Evolutionary conservation across 2,113 vertebrate genomes (phyloP).

Genomic region (Pseudorasbora parva): DNA sequence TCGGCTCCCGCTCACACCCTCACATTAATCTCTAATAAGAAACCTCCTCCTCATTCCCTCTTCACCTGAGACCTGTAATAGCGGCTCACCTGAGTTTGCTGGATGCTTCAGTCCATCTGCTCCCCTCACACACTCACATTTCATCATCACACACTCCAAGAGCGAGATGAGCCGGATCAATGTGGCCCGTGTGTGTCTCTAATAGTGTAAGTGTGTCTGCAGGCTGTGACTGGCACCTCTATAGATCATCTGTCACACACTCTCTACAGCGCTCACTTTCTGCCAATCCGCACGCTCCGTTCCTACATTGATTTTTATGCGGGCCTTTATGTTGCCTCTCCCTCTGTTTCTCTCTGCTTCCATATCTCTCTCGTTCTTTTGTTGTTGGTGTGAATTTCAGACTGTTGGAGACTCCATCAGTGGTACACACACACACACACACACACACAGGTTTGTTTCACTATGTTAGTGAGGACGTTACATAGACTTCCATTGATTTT

Average conservation of each 20-base stretch:
- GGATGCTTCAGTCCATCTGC: slow-evolving; percentile 29
- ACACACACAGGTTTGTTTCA: too few species aligned
- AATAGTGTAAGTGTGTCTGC: slow-evolving; percentile 60
- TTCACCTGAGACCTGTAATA: not conserved
- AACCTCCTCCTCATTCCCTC: not conserved
- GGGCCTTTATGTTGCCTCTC: slow-evolving; percentile 29
- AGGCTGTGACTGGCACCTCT: slow-evolving; percentile 70
- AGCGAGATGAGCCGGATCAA: slow-evolving; percentile 60
- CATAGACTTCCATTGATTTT: too few species aligned
- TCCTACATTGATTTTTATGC: slow-evolving; percentile 61
- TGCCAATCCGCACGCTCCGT: slow-evolving; percentile 53
- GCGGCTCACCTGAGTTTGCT: not conserved
- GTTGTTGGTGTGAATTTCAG: not conserved
- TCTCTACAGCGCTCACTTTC: slow-evolving; percentile 64
- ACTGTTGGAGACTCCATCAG: slow-evolving; percentile 2
- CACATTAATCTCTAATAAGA: too few species aligned
- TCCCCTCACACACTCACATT: slow-evolving; percentile 49
- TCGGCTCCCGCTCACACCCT: too few species aligned
- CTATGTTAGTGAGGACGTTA: too few species aligned
- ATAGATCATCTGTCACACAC: slow-evolving; percentile 74
- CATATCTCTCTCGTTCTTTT: not conserved
- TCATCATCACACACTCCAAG: slow-evolving; percentile 40
- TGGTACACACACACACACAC: not conserved
- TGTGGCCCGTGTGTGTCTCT: slow-evolving; percentile 65
- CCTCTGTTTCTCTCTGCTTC: not conserved